Evolutionary conservation across 2,888 invertebrate genomes (phyloP).

Genomic region (Lamellibrachia columna): DNA sequence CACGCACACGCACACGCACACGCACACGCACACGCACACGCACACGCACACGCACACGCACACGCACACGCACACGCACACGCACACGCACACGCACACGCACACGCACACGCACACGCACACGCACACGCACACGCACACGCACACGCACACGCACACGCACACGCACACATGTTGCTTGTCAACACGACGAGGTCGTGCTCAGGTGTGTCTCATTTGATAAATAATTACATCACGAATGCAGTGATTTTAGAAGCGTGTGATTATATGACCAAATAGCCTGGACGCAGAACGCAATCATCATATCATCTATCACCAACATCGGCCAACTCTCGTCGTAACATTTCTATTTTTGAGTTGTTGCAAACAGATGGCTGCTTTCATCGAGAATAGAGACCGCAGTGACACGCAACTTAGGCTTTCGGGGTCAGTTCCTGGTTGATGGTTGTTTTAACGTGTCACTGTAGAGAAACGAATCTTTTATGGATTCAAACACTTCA

Average conservation of each 20-base stretch:
- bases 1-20: neutral
- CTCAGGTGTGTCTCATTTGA: neutral
- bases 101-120: neutral
- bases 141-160: neutral
- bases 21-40: neutral
- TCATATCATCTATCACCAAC: neutral
- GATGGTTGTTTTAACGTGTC: neutral
- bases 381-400: neutral
- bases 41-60: neutral
- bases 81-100: neutral
- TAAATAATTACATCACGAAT: neutral
- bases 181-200: neutral
- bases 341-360: neutral
- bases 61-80: neutral
- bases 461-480: neutral
- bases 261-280: constrained; percentile 4
- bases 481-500: neutral
- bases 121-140: neutral
- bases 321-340: neutral
- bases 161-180: neutral
- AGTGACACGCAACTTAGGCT: neutral
- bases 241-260: neutral
- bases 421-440: neutral
- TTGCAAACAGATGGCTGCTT: neutral
- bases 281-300: neutral